phyloP scores from a whole-genome alignment of 2,113 vertebrate genomes.

The mouse (Mus musculus) region DNA sequence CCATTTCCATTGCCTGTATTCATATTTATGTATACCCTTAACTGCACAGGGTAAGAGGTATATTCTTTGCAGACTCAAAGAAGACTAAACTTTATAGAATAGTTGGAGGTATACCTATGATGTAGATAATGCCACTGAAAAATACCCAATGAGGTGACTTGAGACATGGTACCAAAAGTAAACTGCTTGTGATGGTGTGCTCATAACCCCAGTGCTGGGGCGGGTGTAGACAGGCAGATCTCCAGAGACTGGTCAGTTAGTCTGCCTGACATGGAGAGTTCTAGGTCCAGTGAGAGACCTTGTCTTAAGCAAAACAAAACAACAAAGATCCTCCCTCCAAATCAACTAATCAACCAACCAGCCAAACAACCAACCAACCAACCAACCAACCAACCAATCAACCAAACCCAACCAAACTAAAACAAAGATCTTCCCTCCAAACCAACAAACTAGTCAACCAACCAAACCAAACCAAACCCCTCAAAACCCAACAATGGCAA shows the following conservation, averaged over 20 bases:
- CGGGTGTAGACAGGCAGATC: background rate
- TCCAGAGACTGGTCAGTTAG: background rate
- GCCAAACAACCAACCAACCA: background rate
- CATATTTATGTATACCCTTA: background rate
- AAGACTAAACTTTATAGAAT: background rate
- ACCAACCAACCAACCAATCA: background rate
- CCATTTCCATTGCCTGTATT: background rate
- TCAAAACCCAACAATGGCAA: background rate
- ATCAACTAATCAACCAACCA: background rate
- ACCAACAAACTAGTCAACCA: background rate
- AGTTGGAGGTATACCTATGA: background rate
- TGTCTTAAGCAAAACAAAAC: background rate
- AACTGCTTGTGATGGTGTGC: background rate
- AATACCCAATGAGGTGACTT: background rate
- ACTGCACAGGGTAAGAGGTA: background rate
- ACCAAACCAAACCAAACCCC: background rate
- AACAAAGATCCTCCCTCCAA: background rate
- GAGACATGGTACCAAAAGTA: background rate
- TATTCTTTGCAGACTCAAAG: background rate
- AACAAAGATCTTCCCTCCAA: background rate
- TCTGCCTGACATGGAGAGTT: too few species aligned
- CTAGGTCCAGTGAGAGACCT: background rate
- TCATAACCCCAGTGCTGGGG: too few species aligned
- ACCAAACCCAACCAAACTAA: background rate
- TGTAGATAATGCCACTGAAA: background rate